Conservation (phyloP, 2,113 vertebrate species). For the Todiramphus chloris region DNA sequence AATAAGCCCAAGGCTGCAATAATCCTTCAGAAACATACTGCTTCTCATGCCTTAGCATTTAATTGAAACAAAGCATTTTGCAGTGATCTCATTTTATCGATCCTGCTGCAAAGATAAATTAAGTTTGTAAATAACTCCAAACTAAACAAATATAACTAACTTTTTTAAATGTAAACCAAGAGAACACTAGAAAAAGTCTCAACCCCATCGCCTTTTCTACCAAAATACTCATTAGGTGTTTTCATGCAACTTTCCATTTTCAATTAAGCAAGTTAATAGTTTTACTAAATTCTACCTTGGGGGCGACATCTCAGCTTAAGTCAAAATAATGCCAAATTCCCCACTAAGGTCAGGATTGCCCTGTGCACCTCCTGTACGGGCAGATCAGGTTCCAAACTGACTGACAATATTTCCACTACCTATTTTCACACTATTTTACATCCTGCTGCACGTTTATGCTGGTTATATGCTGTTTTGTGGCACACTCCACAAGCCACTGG, state of each 20-base stretch:
- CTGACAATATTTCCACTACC: not conserved
- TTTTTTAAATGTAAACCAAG: not conserved
- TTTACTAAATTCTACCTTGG: not conserved
- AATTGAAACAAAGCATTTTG: slow-evolving; percentile 32
- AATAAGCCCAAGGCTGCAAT: slow-evolving; percentile 52
- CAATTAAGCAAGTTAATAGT: not conserved
- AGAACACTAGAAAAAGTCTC: not conserved
- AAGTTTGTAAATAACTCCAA: slow-evolving; percentile 25
- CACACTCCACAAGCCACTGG: not conserved
- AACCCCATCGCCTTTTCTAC: not conserved
- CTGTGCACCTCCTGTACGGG: not conserved
- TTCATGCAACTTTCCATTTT: not conserved
- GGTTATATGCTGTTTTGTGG: not conserved
- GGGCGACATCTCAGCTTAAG: not conserved
- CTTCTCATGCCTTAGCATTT: not conserved
- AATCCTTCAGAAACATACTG: slow-evolving; percentile 18
- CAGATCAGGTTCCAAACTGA: not conserved
- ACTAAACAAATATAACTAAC: not conserved
- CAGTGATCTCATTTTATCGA: not conserved
- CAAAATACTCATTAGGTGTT: not conserved
- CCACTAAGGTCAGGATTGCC: not conserved
- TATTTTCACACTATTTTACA: not conserved
- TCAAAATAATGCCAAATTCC: not conserved
- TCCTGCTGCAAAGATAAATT: slow-evolving; percentile 8
- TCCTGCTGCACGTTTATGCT: not conserved